Evolutionary conservation across 1,140 invertebrate genomes (phyloP), one percentile per base, ranked within the genome.

Genomic region (Trichogramma pretiosum): DNA sequence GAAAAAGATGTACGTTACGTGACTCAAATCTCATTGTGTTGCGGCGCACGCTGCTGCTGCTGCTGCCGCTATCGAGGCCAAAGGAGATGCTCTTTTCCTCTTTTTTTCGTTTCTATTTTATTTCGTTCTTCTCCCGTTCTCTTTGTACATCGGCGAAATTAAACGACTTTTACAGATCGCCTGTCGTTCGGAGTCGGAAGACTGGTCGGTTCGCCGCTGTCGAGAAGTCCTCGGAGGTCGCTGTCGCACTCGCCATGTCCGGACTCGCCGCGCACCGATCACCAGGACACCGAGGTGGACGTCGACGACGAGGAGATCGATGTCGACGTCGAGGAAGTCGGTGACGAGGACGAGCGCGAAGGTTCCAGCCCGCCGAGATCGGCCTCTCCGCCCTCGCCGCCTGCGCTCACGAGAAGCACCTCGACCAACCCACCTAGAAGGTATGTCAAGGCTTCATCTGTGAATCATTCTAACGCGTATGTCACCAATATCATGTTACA

Each of bases 351-450:
- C 5, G 66, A 70, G n/a, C 60, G 58, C n/a, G 65, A 70, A 37
- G 43, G 43, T 3, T 63, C 61, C 11, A 68, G 64, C 51, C 64
- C 67, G 2, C 59, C 63, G 7, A 58, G 64, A 40, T 70, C 68
- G 0, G 59, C 61, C 5, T 62, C 66, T 10, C 65, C 68, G 3
- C 63, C 67, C 0, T 60, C 68, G 34, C 62, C 67, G 5, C 57
- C 52, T 28, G 40, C 30, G 8, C n/a, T 42, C 21, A 40, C 48
- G 1, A 16, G 35, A 9, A 22, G 42, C 41, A 48, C 52, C 13
- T 52, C 54, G 13, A 70, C 70, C n/a, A 65, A 62, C 48, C 65
- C 66, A 14, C 59, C 64, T 18, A 83, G 83, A 65, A 79, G 59
- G 58, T 60, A 19, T 3, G 23, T 19, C n/a, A n/a, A n/a, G n/a